Conservation (phyloP, 2,888 invertebrate genomes). For the Epinotia brunnichana region DNA sequence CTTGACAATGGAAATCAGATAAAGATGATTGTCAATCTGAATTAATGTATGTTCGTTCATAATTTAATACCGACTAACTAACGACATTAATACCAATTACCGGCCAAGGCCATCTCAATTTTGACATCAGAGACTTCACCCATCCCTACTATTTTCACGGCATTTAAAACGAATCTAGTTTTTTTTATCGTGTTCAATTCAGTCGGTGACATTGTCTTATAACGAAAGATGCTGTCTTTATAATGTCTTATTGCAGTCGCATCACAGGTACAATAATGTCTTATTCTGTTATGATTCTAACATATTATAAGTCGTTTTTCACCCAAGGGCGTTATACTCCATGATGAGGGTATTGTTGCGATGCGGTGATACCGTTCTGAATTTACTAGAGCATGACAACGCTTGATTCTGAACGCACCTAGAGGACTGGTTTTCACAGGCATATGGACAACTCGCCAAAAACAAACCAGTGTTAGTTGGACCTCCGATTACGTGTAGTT, state of each 20-base stretch:
- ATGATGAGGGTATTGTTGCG: conserved; percentile 23
- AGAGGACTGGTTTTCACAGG: neutral
- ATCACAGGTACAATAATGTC: neutral
- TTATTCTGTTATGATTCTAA: neutral
- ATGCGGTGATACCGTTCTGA: conserved; percentile 40
- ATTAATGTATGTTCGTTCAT: too few species aligned
- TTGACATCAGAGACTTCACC: neutral
- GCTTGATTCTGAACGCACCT: neutral
- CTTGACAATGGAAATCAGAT: too few species aligned
- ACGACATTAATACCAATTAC: too few species aligned
- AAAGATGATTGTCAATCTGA: too few species aligned
- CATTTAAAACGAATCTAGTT: neutral
- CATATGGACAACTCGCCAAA: neutral
- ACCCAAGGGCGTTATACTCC: neutral
- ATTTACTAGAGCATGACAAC: conserved; percentile 46
- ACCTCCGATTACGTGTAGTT: neutral
- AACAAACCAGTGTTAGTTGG: neutral
- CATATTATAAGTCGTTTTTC: neutral
- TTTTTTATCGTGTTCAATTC: neutral
- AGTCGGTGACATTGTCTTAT: neutral
- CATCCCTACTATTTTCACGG: neutral
- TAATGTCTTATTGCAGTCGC: neutral
- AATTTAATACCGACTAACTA: too few species aligned
- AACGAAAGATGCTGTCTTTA: neutral
- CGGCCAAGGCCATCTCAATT: neutral